Conservation (phyloP, 2,888 invertebrate genomes). For the Spisula subtruncata region DNA sequence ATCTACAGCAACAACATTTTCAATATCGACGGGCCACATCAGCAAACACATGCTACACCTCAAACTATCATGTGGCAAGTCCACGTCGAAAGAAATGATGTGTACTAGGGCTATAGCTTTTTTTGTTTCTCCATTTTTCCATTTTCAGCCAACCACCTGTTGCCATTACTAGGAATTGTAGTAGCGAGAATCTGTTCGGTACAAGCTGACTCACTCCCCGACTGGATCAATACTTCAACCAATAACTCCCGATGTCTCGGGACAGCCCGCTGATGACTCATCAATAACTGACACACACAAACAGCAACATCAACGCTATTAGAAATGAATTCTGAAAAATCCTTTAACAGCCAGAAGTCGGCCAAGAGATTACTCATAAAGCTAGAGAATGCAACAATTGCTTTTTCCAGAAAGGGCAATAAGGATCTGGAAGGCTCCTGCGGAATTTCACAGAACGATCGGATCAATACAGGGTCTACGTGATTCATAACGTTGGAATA, state of each 20-base stretch:
- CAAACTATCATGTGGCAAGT: neutral
- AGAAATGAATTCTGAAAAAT: conserved; percentile 39
- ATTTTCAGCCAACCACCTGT: conserved; percentile 31
- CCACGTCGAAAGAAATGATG: conserved; percentile 19
- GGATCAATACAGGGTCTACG: conserved; percentile 40
- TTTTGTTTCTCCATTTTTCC: neutral
- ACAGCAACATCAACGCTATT: conserved; percentile 41
- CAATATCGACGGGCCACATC: conserved; percentile 4
- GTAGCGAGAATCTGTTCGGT: conserved; percentile 39
- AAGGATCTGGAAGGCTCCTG: conserved; percentile 31
- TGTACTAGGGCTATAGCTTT: neutral
- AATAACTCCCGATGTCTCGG: conserved; percentile 47
- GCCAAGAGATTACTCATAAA: conserved; percentile 43
- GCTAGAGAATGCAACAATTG: conserved; percentile 37
- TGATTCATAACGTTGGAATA: conserved; percentile 26
- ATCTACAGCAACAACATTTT: neutral
- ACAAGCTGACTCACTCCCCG: conserved; percentile 38
- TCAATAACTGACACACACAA: neutral
- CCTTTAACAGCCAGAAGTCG: conserved; percentile 31
- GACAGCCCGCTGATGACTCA: conserved; percentile 30
- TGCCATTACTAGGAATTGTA: conserved; percentile 27
- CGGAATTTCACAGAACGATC: conserved; percentile 26
- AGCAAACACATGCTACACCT: neutral
- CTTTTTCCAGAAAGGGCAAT: conserved; percentile 28
- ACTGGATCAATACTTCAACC: conserved; percentile 43